Base-by-base conservation (phyloP, 2,797 vertebrate species). In the Acanthiza pusilla region DNA sequence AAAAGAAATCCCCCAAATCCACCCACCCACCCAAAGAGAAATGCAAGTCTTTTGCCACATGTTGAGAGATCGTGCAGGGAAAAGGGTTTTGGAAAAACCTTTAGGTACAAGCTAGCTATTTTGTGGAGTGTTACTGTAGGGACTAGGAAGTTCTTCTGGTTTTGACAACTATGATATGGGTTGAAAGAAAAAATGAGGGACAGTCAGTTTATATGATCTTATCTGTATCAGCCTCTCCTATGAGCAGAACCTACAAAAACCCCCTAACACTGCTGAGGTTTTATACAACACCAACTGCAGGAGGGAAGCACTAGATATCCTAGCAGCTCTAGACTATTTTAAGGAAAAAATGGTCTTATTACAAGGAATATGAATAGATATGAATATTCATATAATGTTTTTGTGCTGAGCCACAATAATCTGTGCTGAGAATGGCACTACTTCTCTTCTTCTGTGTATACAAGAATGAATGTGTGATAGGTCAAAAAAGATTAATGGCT, bases 391-490 rank as follows among this genome's bases (percentile, higher is more conserved):
- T 16, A 8, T 65, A 17, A 26, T 9, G 13, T 25, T 36, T 6
- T 71, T 80, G 36, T 45, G 17, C 43, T 30, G 54, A 65, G 15
- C 30, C n/a, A 29, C 48, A 63, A 13, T 30, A 23, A 51, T 36
- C 67, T 43, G 38, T 42, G 11, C 55, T 50, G n/a, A 57, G 47
- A 65, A 47, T 1, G 54, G 58, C 63, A 58, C 38, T 0, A 0
- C 27, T 62, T 80, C 23, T 9, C 25, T 55, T 58, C 50, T 61
- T 42, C 57, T 29, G 13, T 16, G 23, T 16, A 3, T 7, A 17
- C 0, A 0, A 5, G 9, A 10, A 13, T 13, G 47, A 38, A 40
- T 1, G 7, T 51, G 26, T n/a, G 43, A 43, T 5, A 42, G 29
- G 51, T 90, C 45, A 13, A 22, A 19, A 12, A 61, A 71, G 34